These are phyloP conservation scores for Drosophila neotestacea DNA, from an alignment of 2,888 invertebrate species.

Conservation along the genomic window DNA sequence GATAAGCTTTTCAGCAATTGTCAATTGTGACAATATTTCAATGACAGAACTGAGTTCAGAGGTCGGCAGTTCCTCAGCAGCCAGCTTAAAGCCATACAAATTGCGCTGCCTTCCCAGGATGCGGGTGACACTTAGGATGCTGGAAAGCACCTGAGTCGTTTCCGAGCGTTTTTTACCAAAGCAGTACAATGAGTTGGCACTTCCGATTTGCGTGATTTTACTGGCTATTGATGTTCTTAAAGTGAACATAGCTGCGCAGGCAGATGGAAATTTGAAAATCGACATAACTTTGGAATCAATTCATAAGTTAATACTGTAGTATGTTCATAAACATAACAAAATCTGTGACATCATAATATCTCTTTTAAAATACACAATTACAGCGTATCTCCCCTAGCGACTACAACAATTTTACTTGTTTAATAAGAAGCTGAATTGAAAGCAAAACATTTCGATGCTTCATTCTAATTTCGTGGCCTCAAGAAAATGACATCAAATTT, in stretches of 20 bases:
- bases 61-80: slow-evolving; percentile 9
- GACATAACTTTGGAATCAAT: slow-evolving; percentile 32
- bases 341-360: too few relatives aligned
- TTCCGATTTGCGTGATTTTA: slow-evolving; percentile 61
- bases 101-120: slow-evolving; percentile 52
- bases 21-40: slow-evolving; percentile 78
- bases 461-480: slow-evolving; percentile 66
- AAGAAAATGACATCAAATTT: slow-evolving; percentile 60
- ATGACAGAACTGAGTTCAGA: slow-evolving; percentile 44
- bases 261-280: slow-evolving; percentile 76
- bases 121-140: slow-evolving; percentile 48
- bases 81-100: slow-evolving; percentile 64
- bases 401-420: slow-evolving; percentile 16
- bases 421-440: slow-evolving; percentile 22
- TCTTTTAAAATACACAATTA: not conserved
- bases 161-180: not conserved
- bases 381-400: not conserved
- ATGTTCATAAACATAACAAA: too few relatives aligned
- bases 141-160: slow-evolving; percentile 73
- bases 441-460: slow-evolving; percentile 60
- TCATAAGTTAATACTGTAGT: not conserved
- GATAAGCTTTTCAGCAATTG: slow-evolving; percentile 71
- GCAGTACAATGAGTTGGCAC: slow-evolving; percentile 69
- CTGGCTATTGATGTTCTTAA: slow-evolving; percentile 44
- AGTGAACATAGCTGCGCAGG: slow-evolving; percentile 49